These are phyloP conservation scores for Enteromius thamalakanensis DNA, from an alignment of 2,797 vertebrate genomes.

Conservation along the genomic window DNA sequence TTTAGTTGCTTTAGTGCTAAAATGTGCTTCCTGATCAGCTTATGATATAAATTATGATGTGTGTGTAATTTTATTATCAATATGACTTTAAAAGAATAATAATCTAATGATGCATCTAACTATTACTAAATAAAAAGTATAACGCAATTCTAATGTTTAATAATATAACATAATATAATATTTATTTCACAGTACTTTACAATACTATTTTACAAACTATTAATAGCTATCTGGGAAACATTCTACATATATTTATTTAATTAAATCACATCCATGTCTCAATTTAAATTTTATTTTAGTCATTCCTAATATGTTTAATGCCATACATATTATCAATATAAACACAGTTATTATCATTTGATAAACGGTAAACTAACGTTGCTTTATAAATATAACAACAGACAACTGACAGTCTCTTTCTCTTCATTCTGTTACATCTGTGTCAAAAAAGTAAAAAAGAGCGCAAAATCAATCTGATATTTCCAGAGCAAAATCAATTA, in stretches of 20 bases:
- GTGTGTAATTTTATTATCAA: background rate
- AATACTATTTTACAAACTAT: background rate
- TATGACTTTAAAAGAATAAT: background rate
- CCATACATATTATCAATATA: background rate
- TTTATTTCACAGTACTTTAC: background rate
- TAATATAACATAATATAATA: background rate
- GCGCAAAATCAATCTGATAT: background rate
- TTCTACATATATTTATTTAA: background rate
- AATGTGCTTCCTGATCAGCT: background rate
- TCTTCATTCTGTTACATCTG: background rate
- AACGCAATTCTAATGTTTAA: background rate
- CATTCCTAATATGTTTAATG: background rate
- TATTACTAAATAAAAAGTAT: background rate
- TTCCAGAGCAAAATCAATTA: slow-evolving; percentile 23
- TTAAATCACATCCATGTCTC: background rate
- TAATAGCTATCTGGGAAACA: background rate
- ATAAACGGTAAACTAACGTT: background rate
- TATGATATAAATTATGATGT: background rate
- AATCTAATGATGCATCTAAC: no score
- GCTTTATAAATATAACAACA: background rate
- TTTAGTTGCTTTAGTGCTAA: no score
- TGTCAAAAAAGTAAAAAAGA: background rate
- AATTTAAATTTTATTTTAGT: no score
- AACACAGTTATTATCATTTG: background rate
- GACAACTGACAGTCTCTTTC: no score